Evolutionary conservation across 1,140 invertebrate genomes (phyloP), one percentile per base, ranked within the genome.

Genomic region (Cydia strobilella): DNA sequence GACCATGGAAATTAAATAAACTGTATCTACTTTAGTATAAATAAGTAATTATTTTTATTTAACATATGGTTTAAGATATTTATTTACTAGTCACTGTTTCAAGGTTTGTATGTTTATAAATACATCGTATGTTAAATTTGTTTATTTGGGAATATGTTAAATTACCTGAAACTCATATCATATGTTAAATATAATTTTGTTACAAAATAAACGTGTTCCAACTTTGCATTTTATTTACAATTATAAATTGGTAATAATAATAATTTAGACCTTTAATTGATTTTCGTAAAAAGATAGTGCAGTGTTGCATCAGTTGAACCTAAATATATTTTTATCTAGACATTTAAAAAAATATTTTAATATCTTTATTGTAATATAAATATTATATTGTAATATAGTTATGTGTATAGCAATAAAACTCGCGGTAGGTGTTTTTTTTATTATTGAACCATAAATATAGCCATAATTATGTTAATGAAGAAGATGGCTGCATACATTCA

Each of bases 141-240:
- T 4, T 39, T 39, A 39, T 7, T 39, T 39, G 7, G 35, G 7
- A 39, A 39, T 39, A 10, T 39, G 35, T 39, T 39, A 39, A 35
- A 39, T 10, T 39, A 39, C 35, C 35, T 39, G 9, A 48, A 48
- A n/a, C 45, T 5, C 45, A 48, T 45, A 48, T 18, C 51, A 54
- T 35, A 35, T 66, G 31, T 66, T 66, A 66, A 66, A 66, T 66
- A 66, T 27, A 5, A n/a, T 35, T 66, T 66, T 35, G 63, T 66
- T 31, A 66, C n/a, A 66, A 66, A 66, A 66, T 66, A 66, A 66
- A 66, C 25, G 63, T 66, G 23, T 66, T 66, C 27, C 63, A 31
- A n/a, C 15, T n/a, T 2, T 66, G 63, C 13, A n/a, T 66, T 66
- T 66, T n/a, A 66, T 66, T 66, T 13, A 15, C 0, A 25, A 23